A percentile compares a stretch with the other conserved stretches of the same genome.
Conservation (phyloP, 2,797 vertebrate genomes). For the Peromyscus aztecus region DNA sequence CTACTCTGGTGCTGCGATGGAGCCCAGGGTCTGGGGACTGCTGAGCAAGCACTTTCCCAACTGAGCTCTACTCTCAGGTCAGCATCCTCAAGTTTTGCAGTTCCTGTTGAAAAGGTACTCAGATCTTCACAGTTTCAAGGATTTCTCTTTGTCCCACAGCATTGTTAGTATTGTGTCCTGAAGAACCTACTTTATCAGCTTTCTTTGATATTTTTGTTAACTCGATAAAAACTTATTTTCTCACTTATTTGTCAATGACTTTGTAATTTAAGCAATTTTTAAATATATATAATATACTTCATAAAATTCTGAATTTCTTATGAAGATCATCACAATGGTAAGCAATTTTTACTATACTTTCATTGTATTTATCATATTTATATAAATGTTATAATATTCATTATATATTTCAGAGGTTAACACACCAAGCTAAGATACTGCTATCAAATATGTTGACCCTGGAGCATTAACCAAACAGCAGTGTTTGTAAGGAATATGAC, state of each 20-base stretch:
- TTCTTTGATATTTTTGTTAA: not conserved
- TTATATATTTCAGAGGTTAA: slow-evolving; percentile 5
- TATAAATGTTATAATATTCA: not conserved
- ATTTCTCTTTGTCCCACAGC: not conserved
- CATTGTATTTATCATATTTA: not conserved
- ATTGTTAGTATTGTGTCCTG: not conserved
- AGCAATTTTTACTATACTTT: not conserved
- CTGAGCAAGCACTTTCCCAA: not conserved
- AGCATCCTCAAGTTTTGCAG: not conserved
- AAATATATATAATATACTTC: not conserved
- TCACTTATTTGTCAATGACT: not conserved
- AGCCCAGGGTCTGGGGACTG: not conserved
- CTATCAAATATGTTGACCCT: not conserved
- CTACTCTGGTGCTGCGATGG: not conserved
- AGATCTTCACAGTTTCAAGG: not conserved
- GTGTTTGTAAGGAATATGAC: not conserved
- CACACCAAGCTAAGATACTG: not conserved
- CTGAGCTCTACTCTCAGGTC: not conserved
- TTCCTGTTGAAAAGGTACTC: not conserved
- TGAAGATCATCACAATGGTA: not conserved
- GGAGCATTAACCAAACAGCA: not conserved
- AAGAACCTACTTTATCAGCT: not conserved
- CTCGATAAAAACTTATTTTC: not conserved
- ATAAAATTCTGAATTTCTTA: slow-evolving; percentile 10
- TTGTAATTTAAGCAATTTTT: not conserved